phyloP scores from a whole-genome alignment of 2,113 vertebrate genomes.

The Seriola aureovittata region DNA sequence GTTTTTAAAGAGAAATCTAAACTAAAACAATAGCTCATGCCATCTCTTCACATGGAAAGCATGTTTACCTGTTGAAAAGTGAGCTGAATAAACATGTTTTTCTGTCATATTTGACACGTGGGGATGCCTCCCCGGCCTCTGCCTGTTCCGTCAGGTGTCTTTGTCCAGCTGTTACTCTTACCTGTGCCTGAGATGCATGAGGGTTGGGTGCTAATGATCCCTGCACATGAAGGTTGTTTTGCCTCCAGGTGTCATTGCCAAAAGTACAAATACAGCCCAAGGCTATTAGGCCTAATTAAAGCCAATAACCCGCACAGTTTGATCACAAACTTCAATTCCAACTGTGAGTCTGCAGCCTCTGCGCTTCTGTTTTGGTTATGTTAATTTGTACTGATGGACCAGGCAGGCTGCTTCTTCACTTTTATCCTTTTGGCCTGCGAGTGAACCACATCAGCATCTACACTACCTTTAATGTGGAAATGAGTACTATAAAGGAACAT shows the following conservation, averaged over 20 bases:
- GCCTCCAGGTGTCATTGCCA: constrained; percentile 38
- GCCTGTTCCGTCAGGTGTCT: not conserved
- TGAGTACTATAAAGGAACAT: constrained; percentile 10
- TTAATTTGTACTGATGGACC: constrained; percentile 38
- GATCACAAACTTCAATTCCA: constrained; percentile 61
- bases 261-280: constrained; percentile 56
- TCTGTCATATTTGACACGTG: not conserved
- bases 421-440: not conserved
- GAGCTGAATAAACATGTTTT: not conserved
- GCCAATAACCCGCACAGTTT: constrained; percentile 58
- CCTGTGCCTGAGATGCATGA: constrained; percentile 16
- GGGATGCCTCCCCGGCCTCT: no score
- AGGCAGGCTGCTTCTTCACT: not conserved
- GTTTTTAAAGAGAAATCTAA: not conserved
- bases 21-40: not conserved
- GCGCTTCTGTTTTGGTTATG: constrained; percentile 39
- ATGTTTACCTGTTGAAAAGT: not conserved
- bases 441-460: constrained; percentile 27
- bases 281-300: constrained; percentile 60
- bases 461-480: constrained; percentile 39
- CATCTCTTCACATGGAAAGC: not conserved
- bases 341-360: constrained; percentile 28
- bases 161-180: constrained; percentile 19
- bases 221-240: constrained; percentile 33
- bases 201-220: constrained; percentile 32